Conservation (phyloP, 2,888 invertebrate genomes). For the Platypus cylindrus region DNA sequence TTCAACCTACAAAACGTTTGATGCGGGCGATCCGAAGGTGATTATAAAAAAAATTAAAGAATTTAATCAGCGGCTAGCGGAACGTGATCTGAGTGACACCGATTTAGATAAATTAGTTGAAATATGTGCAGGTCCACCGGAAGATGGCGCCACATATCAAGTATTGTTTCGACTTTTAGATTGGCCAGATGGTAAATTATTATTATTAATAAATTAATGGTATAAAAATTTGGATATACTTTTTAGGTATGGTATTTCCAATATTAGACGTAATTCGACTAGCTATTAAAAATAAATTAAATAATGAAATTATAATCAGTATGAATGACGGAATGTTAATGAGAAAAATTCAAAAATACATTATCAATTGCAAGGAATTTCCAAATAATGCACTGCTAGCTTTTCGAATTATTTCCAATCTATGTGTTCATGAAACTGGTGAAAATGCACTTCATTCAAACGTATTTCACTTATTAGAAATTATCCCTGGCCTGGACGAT, state of each 20-base stretch:
- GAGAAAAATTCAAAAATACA: slow-evolving; percentile 26
- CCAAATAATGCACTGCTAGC: slow-evolving; percentile 64
- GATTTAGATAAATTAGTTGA: slow-evolving; percentile 51
- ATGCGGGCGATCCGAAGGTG: slow-evolving; percentile 61
- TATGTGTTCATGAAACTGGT: slow-evolving; percentile 57
- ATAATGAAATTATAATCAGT: slow-evolving; percentile 46
- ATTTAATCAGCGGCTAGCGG: slow-evolving; percentile 48
- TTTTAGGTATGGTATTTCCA: slow-evolving; percentile 68
- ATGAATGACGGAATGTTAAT: slow-evolving; percentile 27
- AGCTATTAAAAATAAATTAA: slow-evolving; percentile 47
- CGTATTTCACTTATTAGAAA: slow-evolving; percentile 43
- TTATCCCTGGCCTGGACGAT: slow-evolving; percentile 39
- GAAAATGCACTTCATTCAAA: slow-evolving; percentile 48
- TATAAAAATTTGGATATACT: too few species aligned
- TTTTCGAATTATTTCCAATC: slow-evolving; percentile 68
- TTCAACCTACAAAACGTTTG: slow-evolving; percentile 52
- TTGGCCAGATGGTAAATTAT: slow-evolving; percentile 57
- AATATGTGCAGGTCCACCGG: slow-evolving; percentile 40
- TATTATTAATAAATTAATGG: too few species aligned
- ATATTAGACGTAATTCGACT: slow-evolving; percentile 77
- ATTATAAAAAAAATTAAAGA: slow-evolving; percentile 63
- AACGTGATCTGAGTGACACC: slow-evolving; percentile 39
- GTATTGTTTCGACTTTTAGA: slow-evolving; percentile 49
- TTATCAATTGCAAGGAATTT: slow-evolving; percentile 34
- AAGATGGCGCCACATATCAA: slow-evolving; percentile 39